These are phyloP conservation scores for Tragopan temminckii DNA, from an alignment of 2,797 vertebrate genomes.

Conservation along the genomic window DNA sequence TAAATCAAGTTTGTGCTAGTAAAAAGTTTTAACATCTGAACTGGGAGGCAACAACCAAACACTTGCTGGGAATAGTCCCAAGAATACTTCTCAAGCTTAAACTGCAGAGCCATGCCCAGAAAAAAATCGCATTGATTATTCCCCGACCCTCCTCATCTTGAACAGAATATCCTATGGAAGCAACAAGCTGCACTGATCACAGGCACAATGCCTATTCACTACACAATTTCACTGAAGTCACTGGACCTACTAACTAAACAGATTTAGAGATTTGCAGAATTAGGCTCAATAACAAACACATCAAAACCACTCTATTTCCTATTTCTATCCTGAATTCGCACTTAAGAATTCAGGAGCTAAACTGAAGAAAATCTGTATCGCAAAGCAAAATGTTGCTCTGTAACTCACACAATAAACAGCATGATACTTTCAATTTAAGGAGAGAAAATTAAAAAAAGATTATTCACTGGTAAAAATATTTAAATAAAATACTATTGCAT, in stretches of 20 bases:
- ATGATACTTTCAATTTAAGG: not conserved
- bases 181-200: not conserved
- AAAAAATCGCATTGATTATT: not conserved
- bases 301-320: constrained; percentile 10
- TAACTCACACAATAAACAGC: not conserved
- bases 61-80: fast-evolving
- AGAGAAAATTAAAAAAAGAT: not conserved
- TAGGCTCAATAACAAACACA: not conserved
- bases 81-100: not conserved
- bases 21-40: not conserved
- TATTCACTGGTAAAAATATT: not conserved
- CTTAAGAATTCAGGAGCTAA: not conserved
- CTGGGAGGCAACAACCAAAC: not conserved
- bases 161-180: constrained; percentile 49
- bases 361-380: not conserved
- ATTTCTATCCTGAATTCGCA: not conserved
- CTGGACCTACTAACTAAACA: not conserved
- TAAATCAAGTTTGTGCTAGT: not conserved
- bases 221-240: not conserved
- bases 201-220: not conserved
- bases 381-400: not conserved
- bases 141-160: constrained; percentile 8
- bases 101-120: not conserved
- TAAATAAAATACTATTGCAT: not conserved
- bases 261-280: not conserved